Conservation (phyloP, 2,888 invertebrate species). For the Mesorhabditis sp. region DNA sequence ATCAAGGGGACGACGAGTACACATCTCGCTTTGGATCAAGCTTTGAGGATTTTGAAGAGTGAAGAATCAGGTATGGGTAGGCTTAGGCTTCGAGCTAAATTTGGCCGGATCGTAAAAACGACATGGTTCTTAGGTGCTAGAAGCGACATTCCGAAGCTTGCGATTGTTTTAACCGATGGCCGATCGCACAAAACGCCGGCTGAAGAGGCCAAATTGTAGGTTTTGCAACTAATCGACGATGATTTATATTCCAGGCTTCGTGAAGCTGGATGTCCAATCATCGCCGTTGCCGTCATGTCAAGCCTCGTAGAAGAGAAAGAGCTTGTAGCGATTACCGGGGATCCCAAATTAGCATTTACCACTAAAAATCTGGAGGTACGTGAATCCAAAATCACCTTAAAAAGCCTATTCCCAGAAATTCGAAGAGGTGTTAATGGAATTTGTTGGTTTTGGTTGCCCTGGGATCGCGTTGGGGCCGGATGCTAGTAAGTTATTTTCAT, state of each 20-base stretch:
- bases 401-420: slow-evolving; percentile 32
- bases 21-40: slow-evolving; percentile 43
- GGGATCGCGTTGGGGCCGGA: slow-evolving; percentile 46
- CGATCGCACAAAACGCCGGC: slow-evolving; percentile 42
- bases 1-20: slow-evolving; percentile 46
- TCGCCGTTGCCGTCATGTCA: slow-evolving; percentile 47
- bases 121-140: slow-evolving; percentile 33
- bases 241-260: slow-evolving; percentile 15
- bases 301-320: slow-evolving; percentile 50
- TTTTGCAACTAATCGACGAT: too few species aligned
- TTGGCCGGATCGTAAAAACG: too few species aligned
- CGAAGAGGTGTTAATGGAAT: slow-evolving; percentile 48
- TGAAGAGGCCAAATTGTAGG: slow-evolving; percentile 24
- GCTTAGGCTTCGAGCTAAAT: neutral
- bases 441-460: slow-evolving; percentile 53
- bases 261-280: slow-evolving; percentile 25
- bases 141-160: slow-evolving; percentile 43
- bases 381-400: neutral
- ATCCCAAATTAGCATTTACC: slow-evolving; percentile 42
- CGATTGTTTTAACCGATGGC: slow-evolving; percentile 53
- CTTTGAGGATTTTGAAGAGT: slow-evolving; percentile 39
- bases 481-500: slow-evolving; percentile 27
- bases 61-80: slow-evolving; percentile 26
- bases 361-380: slow-evolving; percentile 40
- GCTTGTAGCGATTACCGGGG: slow-evolving; percentile 43